Conservation (phyloP, 2,113 vertebrate species). For the Colaptes auratus region DNA sequence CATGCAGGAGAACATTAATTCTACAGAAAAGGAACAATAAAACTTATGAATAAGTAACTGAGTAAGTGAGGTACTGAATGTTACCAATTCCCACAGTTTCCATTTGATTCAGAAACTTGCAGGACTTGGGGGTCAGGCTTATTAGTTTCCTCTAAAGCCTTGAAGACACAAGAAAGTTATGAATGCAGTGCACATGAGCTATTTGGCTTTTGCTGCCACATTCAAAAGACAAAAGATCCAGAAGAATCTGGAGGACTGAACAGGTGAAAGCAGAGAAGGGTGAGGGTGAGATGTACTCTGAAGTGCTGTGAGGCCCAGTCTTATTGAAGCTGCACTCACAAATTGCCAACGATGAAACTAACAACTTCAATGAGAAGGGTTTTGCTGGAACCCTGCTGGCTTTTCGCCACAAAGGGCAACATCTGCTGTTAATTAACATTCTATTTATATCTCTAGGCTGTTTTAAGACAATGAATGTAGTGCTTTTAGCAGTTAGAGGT, state of each 20-base stretch:
- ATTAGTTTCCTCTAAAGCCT: not conserved
- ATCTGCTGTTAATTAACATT: slow-evolving; percentile 7
- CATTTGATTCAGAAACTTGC: not conserved
- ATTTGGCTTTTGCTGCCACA: not conserved
- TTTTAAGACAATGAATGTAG: not conserved
- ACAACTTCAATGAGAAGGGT: not conserved
- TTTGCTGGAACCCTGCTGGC: not conserved
- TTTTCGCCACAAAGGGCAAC: not conserved
- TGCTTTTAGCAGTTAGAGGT: not conserved
- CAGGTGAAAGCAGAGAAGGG: not conserved
- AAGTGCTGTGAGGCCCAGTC: not conserved
- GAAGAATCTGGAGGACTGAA: not conserved
- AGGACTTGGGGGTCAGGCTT: not conserved
- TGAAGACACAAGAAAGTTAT: not conserved
- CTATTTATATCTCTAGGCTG: not conserved
- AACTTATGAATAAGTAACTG: not conserved
- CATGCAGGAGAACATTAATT: not conserved
- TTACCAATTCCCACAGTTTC: not conserved
- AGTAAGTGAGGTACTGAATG: not conserved
- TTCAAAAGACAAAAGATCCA: not conserved
- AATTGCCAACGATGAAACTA: not conserved
- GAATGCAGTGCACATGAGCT: not conserved
- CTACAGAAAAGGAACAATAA: not conserved
- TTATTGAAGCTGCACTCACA: not conserved
- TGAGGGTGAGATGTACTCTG: not conserved